Evolutionary conservation across 2,888 invertebrate species (phyloP).

Genomic region (Eupithecia subfuscata): DNA sequence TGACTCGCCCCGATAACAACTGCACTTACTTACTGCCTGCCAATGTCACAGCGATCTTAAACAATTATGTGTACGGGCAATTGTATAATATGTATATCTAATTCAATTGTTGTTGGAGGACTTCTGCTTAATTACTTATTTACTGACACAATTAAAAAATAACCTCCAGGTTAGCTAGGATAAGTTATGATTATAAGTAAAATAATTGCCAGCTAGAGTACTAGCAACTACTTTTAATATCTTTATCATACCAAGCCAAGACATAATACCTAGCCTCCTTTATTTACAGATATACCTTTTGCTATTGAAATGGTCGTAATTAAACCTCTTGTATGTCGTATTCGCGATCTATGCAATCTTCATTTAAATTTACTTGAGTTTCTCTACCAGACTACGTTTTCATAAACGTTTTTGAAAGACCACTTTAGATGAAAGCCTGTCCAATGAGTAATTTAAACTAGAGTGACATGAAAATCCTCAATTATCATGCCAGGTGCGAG

Average conservation of each 20-base stretch:
- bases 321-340: slow-evolving; percentile 8
- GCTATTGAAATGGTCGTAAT: not conserved
- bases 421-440: slow-evolving; percentile 19
- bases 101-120: slow-evolving; percentile 3
- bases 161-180: not conserved
- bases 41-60: slow-evolving; percentile 29
- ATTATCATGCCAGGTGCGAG: slow-evolving; percentile 68
- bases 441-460: slow-evolving; percentile 44
- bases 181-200: not conserved
- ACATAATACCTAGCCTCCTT: not conserved
- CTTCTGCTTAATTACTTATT: not conserved
- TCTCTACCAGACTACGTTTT: not conserved
- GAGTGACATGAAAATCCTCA: slow-evolving; percentile 52
- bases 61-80: slow-evolving; percentile 14
- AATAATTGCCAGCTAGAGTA: not conserved
- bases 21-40: slow-evolving; percentile 29
- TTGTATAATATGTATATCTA: slow-evolving; percentile 14
- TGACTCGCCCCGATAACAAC: slow-evolving; percentile 57
- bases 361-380: not conserved
- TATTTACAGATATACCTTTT: not conserved
- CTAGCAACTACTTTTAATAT: not conserved
- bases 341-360: slow-evolving; percentile 2
- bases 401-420: not conserved
- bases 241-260: not conserved
- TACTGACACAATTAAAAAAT: not conserved